Evolutionary conservation across 1,140 invertebrate species (phyloP), one percentile per base, ranked within the genome.

Genomic region (Nebria ingens): DNA sequence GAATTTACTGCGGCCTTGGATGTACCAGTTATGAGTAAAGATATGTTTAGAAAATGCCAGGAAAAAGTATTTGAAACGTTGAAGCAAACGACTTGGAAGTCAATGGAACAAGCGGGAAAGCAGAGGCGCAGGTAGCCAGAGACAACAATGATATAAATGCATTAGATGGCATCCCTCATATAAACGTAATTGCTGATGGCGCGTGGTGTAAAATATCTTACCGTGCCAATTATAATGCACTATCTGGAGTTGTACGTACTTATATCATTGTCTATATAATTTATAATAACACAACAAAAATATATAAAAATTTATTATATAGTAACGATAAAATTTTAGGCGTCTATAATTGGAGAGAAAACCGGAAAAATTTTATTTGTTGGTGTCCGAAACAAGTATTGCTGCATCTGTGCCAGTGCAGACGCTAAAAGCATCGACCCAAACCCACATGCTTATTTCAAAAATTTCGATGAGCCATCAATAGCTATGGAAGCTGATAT

Each of bases 401-500:
- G 70, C 56, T 54, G 34, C 34, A 54, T 62, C 38, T 73, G 69
- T 56, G 25, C 6, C n/a, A 6, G 25, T n/a, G n/a, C 25, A 34
- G n/a, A 34, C 6, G n/a, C 6, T 9, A n/a, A 9, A 9, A 34
- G 6, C 6, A n/a, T n/a, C n/a, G 25, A 34, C 6, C 25, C 25
- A 34, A n/a, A 9, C 9, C 6, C 56, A 49, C 45, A 60, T 42
- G 52, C 25, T 49, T 57, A 57, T 62, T 64, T 38, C 53, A 57
- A 65, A 59, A 65, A 64, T 50, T 66, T 59, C 55, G 34, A 21
- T 34, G 60, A 57, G 12, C 45, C 61, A 13, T 66, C 66, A 9
- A 68, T 65, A 19, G 52, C 54, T 12, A 74, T 73, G 71, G 69
- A 73, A 61, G 19, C 61, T 9, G 63, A 65, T 22, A 66, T 68